These are phyloP conservation scores for Cheilosia pagana DNA, from an alignment of 2,888 invertebrate genomes.

Conservation along the genomic window DNA sequence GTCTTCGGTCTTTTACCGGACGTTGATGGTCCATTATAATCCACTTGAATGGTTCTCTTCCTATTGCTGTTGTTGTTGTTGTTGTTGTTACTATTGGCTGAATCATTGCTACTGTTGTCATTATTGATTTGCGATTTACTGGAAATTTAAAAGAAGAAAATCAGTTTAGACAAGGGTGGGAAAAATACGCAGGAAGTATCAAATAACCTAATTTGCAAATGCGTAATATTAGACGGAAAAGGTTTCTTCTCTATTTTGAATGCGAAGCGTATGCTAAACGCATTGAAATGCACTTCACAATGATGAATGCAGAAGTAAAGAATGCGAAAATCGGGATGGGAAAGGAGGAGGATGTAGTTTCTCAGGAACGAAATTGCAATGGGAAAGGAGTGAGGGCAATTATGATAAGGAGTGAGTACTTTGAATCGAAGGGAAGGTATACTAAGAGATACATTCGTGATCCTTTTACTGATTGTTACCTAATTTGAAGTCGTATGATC, in stretches of 20 bases:
- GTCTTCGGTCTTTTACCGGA: conserved; percentile 36
- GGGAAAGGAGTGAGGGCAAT: background rate
- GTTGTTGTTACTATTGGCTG: conserved; percentile 68
- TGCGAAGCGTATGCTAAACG: conserved; percentile 11
- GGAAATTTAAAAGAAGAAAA: conserved; percentile 60
- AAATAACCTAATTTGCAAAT: conserved; percentile 54
- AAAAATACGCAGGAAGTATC: conserved; percentile 15
- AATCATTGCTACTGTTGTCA: conserved; percentile 63
- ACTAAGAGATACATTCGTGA: background rate
- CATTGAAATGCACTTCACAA: conserved; percentile 11
- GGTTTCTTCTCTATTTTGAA: background rate
- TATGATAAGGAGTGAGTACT: too few relatives aligned
- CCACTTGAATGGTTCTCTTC: conserved; percentile 31
- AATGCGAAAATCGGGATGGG: background rate
- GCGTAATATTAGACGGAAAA: conserved; percentile 15
- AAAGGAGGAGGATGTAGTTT: conserved; percentile 4
- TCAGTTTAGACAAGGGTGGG: too few relatives aligned
- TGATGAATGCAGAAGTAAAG: conserved; percentile 5
- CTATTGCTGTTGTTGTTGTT: conserved; percentile 54
- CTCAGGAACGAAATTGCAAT: background rate
- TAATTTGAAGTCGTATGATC: too few relatives aligned
- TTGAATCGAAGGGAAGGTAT: background rate
- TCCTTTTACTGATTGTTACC: too few relatives aligned
- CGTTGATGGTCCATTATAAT: conserved; percentile 43
- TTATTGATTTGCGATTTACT: conserved; percentile 65